Evolutionary conservation across 2,888 invertebrate genomes (phyloP), one percentile per base, ranked within the genome.

Genomic region (Drosophila quinaria): DNA sequence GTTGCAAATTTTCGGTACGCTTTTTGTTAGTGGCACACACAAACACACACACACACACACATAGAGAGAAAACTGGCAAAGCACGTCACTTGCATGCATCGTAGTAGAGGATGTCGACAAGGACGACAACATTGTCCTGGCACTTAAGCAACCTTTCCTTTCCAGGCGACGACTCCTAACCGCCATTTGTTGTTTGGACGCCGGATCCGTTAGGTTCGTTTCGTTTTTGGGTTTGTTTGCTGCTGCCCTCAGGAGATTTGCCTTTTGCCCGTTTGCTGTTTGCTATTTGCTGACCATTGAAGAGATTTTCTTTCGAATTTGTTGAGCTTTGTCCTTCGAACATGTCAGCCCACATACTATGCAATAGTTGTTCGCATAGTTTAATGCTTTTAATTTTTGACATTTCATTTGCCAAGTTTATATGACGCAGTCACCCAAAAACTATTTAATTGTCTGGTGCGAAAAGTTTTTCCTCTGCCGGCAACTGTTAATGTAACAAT

Each of bases 151-250:
- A 72, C 75, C 78, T 69, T 72, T 68, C 75, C 78, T 69, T 72
- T 66, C 44, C 51, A 68, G 44, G 59, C 37, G 42, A 46, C 49
- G 35, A 51, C 68, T 70, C 44, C 67, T 67, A 72, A 75, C 83
- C 83, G 83, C 78, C 86, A 82, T 82, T 85, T 85, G 86, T 80
- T 86, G 86, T 83, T 80, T 78, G 86, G 80, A 82, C 80, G 80
- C 80, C 75, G 82, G 63, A 37, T 68, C 70, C 69, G 80, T 74
- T 68, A 74, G 83, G 63, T 74, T 77, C 70, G 50, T 68, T 81
- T 44, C 61, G 56, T 59, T 51, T 19, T 59, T 63, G 62, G 75
- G 60, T 73, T 62, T 74, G 80, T 81, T 66, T 73, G 70, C 62
- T 29, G 29, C 29, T 54, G 47, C 74, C 82, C 76, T 63, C 68